Evolutionary conservation across 2,113 vertebrate genomes (phyloP), one percentile per base, ranked within the genome.

Genomic region (Elgaria multicarinata): DNA sequence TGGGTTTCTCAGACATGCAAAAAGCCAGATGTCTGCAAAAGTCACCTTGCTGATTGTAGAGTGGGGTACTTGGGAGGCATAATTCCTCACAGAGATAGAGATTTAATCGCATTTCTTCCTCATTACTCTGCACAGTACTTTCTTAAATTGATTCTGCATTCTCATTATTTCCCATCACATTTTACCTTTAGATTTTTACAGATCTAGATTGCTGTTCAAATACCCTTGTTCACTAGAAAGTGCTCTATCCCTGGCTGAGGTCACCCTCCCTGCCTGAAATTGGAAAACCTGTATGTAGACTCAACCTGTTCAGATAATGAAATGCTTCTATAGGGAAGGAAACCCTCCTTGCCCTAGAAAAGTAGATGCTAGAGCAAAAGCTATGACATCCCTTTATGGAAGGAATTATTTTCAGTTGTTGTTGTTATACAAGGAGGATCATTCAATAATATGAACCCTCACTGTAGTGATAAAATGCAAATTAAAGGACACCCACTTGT

Each of bases 21-120:
- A 71, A 88, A 71, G 16, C 62, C n/a, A 55, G 42, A 66, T 69
- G 62, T 69, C 24, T 50, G 46, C 26, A 31, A 67, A 6, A 46
- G n/a, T 72, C 66, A 88, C 78, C 36, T 72, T 72, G 50, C 36
- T 83, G 80, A 89, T 74, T 75, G 9, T 72, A 89, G 39, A 24
- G 16, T 46, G 33, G 42, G 71, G 33, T 82, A 50, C 44, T 46
- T 75, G 39, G 42, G 72, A 53, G 22, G 46, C 46, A 76, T 89
- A 75, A 89, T 89, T 83, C 71, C 53, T 76, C 80, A 64, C 53
- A 71, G 69, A 89, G 55, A 83, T 22, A 89, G 44, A 44, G 33
- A 53, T 77, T 77, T 89, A 77, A 84, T 84, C 36, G 58, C 72
- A 89, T 76, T 77, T 84, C 58, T 84, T 77, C 62, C 88, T 84